Evolutionary conservation across 1,140 invertebrate genomes (phyloP), one percentile per base, ranked within the genome.

Genomic region (Scaptomyza hsui): DNA sequence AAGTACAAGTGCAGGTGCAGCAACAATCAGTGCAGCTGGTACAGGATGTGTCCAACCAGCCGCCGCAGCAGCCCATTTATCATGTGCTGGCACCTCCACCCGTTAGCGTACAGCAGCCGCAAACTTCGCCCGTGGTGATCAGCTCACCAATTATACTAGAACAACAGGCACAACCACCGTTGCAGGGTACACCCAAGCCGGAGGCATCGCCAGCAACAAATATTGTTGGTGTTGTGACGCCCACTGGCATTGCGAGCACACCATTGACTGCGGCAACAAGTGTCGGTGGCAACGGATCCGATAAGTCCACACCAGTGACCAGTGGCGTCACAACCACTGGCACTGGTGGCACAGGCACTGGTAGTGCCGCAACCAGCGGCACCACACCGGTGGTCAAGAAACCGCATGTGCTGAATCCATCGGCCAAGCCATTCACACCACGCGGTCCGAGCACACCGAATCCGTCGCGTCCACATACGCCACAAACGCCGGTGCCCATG

Each of bases 351-450:
- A 78, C 32, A 73, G 71, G 4, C 51, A 75, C 15, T 29, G 56
- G 24, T 19, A 64, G 52, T 92, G 94, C 62, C 93, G 93, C 74
- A 89, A 92, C 62, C 90, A 92, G 19, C 90, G 90, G 57, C 91
- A 93, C 60, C 89, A 86, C 82, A 18, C 88, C 88, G 10, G 93
- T 41, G 93, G 94, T 91, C 0, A 91, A 91, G 63, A 91, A 90
- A 55, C 81, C 72, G 44, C 90, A 91, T 15, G 88, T 90, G 48
- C 92, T 94, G 49, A 97, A 97, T 93, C 96, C 96, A 16, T 95
- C 95, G 80, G 94, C 96, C 18, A 97, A 97, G 89, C 94, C 96
- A 4, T 98, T 97, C 90, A 95, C 95, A 67, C 96, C 96, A n/a
- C 94, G 96, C 88, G 95, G 95, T 91, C 93, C 93, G 37, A 93